phyloP scores from a whole-genome alignment of 2,888 invertebrate species.

The Dastarcus helophoroides region DNA sequence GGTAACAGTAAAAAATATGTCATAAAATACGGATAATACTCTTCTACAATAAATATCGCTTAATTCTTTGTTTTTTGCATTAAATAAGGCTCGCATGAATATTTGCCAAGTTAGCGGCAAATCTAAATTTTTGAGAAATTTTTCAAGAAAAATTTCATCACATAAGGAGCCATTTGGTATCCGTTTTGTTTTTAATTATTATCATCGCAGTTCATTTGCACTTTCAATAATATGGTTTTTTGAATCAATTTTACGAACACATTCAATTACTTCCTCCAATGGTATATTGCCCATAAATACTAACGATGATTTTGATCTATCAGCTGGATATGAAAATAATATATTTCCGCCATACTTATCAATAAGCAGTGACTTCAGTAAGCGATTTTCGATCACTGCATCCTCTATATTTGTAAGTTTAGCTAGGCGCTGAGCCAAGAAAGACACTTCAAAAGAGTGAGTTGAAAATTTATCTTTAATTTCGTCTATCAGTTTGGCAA shows the following conservation, averaged over 20 bases:
- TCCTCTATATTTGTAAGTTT: slow-evolving; percentile 14
- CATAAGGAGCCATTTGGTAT: slow-evolving; percentile 9
- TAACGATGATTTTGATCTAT: slow-evolving; percentile 21
- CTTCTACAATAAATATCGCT: slow-evolving; percentile 14
- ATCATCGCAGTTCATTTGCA: slow-evolving; percentile 14
- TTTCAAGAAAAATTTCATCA: slow-evolving; percentile 17
- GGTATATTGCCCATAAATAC: slow-evolving; percentile 19
- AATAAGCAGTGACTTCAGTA: slow-evolving; percentile 20
- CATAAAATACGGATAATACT: slow-evolving; percentile 15
- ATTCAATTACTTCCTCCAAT: slow-evolving; percentile 14
- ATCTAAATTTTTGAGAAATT: slow-evolving; percentile 9
- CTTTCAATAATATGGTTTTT: slow-evolving; percentile 10
- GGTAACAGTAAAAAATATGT: slow-evolving; percentile 14
- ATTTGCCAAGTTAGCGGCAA: slow-evolving; percentile 13
- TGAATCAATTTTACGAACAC: slow-evolving; percentile 14
- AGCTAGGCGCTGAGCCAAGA: slow-evolving; percentile 15
- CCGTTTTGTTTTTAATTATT: slow-evolving; percentile 16
- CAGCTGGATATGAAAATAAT: slow-evolving; percentile 19
- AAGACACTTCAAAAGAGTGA: slow-evolving; percentile 15
- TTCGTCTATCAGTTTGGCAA: slow-evolving; percentile 18
- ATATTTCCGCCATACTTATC: slow-evolving; percentile 20
- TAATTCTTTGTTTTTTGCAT: slow-evolving; percentile 13
- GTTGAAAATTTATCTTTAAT: slow-evolving; percentile 15
- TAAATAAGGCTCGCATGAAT: slow-evolving; percentile 16
- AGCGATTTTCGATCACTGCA: slow-evolving; percentile 11